phyloP scores from a whole-genome alignment of 2,888 invertebrate genomes.

The Sphinx pinastri region DNA sequence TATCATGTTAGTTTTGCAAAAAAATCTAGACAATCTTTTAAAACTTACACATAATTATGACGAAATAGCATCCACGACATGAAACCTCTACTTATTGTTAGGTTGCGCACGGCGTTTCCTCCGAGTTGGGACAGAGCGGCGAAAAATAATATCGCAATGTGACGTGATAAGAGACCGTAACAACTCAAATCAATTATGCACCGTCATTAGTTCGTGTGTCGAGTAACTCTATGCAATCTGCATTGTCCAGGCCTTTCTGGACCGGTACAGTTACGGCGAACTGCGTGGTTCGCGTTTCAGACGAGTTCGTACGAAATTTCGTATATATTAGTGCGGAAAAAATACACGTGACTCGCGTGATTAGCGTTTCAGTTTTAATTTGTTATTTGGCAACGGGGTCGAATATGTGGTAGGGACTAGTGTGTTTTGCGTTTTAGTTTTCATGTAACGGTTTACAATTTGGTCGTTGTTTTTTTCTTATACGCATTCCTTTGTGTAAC shows the following conservation, averaged over 20 bases:
- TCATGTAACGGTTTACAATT: slow-evolving; percentile 15
- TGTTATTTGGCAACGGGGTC: neutral
- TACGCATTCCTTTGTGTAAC: neutral
- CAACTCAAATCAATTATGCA: slow-evolving; percentile 46
- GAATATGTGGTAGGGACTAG: slow-evolving; percentile 11
- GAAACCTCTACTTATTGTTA: slow-evolving; percentile 27
- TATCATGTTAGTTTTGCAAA: too few species aligned
- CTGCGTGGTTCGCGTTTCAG: slow-evolving; percentile 6
- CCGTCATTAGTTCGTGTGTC: slow-evolving; percentile 46
- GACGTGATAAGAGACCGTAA: slow-evolving; percentile 34
- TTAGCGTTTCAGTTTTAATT: slow-evolving; percentile 17
- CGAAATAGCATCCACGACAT: slow-evolving; percentile 35
- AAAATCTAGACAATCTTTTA: neutral
- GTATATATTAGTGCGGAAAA: neutral
- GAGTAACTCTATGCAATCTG: slow-evolving; percentile 33
- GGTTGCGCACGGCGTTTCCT: slow-evolving; percentile 41
- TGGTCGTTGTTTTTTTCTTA: neutral
- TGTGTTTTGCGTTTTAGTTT: neutral
- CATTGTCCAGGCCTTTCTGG: slow-evolving; percentile 26
- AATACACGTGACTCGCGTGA: slow-evolving; percentile 1
- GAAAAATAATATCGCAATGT: slow-evolving; percentile 38
- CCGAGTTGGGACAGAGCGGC: slow-evolving; percentile 41
- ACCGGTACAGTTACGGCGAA: neutral
- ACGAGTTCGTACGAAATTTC: neutral
- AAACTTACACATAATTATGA: slow-evolving; percentile 28